Conservation (phyloP, 2,113 vertebrate species). For the Oryzias melastigma region DNA sequence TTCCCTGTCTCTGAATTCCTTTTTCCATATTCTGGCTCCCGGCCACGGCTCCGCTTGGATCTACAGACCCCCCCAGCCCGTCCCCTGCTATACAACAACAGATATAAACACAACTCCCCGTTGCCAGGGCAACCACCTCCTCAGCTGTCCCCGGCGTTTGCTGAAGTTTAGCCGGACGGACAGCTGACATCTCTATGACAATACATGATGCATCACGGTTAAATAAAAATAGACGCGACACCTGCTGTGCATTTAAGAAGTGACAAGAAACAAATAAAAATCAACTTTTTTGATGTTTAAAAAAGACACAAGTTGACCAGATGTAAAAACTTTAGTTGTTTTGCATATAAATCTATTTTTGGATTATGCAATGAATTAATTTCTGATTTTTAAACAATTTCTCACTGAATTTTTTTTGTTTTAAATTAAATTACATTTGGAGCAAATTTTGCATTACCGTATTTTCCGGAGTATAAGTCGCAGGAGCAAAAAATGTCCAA, state of each 20-base stretch:
- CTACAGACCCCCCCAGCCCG: constrained; percentile 12
- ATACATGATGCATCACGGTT: constrained; percentile 13
- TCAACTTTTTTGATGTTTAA: constrained; percentile 10
- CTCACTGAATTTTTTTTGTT: too few species aligned
- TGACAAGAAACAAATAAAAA: not conserved
- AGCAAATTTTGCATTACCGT: too few species aligned
- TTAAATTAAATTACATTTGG: too few species aligned
- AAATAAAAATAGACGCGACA: constrained; percentile 23
- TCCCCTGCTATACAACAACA: constrained; percentile 45
- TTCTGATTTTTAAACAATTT: too few species aligned
- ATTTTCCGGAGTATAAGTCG: too few species aligned
- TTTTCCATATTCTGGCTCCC: constrained; percentile 57
- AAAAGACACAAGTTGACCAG: too few species aligned
- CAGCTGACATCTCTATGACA: constrained; percentile 46
- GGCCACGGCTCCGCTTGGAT: constrained; percentile 36
- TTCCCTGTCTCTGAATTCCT: constrained; percentile 70
- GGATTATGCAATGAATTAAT: too few species aligned
- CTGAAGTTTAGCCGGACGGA: constrained; percentile 38
- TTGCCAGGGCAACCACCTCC: constrained; percentile 63
- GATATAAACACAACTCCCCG: constrained; percentile 62
- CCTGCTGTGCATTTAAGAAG: constrained; percentile 13
- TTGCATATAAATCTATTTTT: too few species aligned
- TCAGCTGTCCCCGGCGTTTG: constrained; percentile 35
- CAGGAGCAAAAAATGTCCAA: too few species aligned
- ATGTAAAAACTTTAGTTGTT: too few species aligned